Base-by-base conservation (phyloP, 2,888 invertebrate species). In the Lomographa bimaculata region DNA sequence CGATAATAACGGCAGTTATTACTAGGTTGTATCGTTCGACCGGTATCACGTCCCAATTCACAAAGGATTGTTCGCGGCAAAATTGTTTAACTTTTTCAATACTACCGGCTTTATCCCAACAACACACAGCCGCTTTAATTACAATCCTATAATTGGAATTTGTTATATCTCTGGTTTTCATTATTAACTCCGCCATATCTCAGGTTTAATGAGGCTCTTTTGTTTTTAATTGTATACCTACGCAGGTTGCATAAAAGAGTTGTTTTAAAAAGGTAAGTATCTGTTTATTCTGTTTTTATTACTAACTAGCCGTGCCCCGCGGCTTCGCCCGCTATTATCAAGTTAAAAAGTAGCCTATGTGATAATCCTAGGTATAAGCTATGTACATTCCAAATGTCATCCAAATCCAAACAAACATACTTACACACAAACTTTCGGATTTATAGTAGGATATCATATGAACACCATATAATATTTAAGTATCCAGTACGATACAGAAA, bases 91-190 rank as follows among this genome's bases (percentile, higher is more conserved):
- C 37, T 37, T 45, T 47, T 49, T 39, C 21, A 10, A 40, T 35
- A 27, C 17, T 30, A 14, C 25, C 25, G 25, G 5, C 41, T 29
- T 21, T 24, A 29, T n/a, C 11, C 10, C 25, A 25, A n/a, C 25
- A 29, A 16, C 23, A 18, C 12, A 33, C 28, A 23, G 19, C 32
- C 10, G 35, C 16, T 46, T 46, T 50, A 50, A 52, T 52, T 48
- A 44, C 23, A 20, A 38, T 38, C 12, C 26, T 39, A 26, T 46
- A 40, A 47, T 45, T 45, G 46, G 25, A 28, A 33, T 34, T 35
- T 42, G 40, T 47, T 42, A 25, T 45, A 21, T 39, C 29, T 25
- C 28, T 10, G 16, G 38, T 30, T 35, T 43, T 14, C 11, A 20
- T 30, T 12, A 30, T 20, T 20, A 9, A 23, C 21, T 23, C 7